Evolutionary conservation across 2,797 vertebrate species (phyloP).

Genomic region (Distichodus sexfasciatus): DNA sequence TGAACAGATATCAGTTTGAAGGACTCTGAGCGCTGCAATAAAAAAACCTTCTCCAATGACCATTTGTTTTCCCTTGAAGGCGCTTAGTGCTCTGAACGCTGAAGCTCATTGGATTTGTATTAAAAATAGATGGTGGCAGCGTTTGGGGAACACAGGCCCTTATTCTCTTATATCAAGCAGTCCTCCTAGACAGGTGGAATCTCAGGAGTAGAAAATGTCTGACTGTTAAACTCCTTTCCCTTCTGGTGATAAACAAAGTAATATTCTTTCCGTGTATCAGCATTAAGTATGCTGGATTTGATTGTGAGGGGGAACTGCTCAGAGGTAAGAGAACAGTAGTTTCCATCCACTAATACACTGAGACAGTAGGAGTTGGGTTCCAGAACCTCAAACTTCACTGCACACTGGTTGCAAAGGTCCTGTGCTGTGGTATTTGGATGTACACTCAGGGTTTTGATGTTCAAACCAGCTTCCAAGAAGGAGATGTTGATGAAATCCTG

Average conservation of each 20-base stretch:
- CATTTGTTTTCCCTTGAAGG: too few relatives aligned
- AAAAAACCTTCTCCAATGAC: too few relatives aligned
- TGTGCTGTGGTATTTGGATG: slow-evolving; percentile 74
- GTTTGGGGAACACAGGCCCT: too few relatives aligned
- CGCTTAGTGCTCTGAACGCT: too few relatives aligned
- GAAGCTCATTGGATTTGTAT: too few relatives aligned
- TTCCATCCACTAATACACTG: slow-evolving; percentile 74
- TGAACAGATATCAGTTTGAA: too few relatives aligned
- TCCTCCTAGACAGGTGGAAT: not conserved
- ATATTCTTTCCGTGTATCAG: slow-evolving; percentile 78
- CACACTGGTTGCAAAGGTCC: slow-evolving; percentile 83
- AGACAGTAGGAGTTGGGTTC: slow-evolving; percentile 70
- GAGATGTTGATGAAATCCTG: slow-evolving; percentile 94
- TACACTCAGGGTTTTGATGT: slow-evolving; percentile 85
- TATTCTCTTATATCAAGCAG: slow-evolving; percentile 45
- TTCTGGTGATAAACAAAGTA: slow-evolving; percentile 85
- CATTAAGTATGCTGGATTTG: slow-evolving; percentile 82
- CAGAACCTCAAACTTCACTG: slow-evolving; percentile 78
- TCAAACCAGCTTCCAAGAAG: slow-evolving; percentile 77
- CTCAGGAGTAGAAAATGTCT: not conserved
- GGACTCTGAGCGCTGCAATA: too few relatives aligned
- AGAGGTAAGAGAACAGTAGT: slow-evolving; percentile 70
- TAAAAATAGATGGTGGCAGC: too few relatives aligned
- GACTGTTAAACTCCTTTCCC: slow-evolving; percentile 29
- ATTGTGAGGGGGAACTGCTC: slow-evolving; percentile 83